Base-by-base conservation (phyloP, 1,140 invertebrate genomes). In the Centruroides vittatus region DNA sequence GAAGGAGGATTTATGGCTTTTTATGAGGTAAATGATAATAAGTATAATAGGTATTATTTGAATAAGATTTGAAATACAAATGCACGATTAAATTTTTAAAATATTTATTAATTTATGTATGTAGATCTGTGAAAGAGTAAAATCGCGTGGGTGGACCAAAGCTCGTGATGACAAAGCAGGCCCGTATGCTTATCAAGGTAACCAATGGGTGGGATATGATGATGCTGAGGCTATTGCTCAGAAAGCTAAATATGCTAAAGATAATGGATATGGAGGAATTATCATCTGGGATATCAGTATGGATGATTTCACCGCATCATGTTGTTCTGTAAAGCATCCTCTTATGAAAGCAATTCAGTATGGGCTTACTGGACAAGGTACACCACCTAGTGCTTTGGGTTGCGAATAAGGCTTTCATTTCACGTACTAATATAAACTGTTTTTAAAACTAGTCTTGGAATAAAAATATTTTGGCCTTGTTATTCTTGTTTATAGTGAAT, bases 171-270 rank as follows among this genome's bases (percentile, higher is more conserved):
- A 80, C 50, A 78, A 79, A n/a, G 84, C 85, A 6, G 80, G 80
- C 47, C 80, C 87, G 0, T 91, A 83, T 68, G 78, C 85, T 10
- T 81, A 82, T 11, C 80, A 81, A 35, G 84, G 81, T 9, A 81
- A 88, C 67, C 86, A 90, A 67, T 93, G 89, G 89, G 78, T 92
- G 51, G 86, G 86, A 2, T 92, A 84, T 68, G 89, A 93, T 62
- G 83, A 88, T 68, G 74, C 78, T 0, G 72, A 80, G 13, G 81
- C 82, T 46, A 75, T 88, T 35, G 75, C 78, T 60, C 77, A 79
- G 62, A 90, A 89, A 68, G 66, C 68, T 11, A 54, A 70, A 8
- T 74, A 67, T 57, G 62, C 72, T 7, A 67, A 67, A 51, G 50
- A 65, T 41, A 58, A 67, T 10, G 62, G 67, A 5, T 61, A 75